phyloP scores from a whole-genome alignment of 2,888 invertebrate species.

The Epinotia demarniana region DNA sequence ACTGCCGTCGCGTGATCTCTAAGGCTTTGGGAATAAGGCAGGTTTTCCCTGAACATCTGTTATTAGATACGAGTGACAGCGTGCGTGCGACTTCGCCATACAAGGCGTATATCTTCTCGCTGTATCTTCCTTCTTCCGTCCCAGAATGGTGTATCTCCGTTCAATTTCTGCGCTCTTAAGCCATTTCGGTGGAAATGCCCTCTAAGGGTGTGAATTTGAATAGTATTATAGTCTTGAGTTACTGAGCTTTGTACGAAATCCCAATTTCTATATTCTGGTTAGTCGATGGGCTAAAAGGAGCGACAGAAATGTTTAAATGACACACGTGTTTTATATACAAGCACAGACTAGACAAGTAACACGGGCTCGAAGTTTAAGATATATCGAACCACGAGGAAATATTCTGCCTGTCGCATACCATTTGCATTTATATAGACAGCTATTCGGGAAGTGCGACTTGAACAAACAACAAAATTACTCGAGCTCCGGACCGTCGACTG shows the following conservation, averaged over 20 bases:
- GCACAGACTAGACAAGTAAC: no score
- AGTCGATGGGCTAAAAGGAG: neutral
- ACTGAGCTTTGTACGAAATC: slow-evolving; percentile 27
- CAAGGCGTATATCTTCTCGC: slow-evolving; percentile 27
- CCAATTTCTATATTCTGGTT: slow-evolving; percentile 22
- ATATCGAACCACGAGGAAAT: no score
- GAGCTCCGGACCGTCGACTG: no score
- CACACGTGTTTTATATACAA: no score
- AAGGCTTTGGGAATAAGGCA: slow-evolving; percentile 4
- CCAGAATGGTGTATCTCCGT: neutral
- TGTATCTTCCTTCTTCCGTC: slow-evolving; percentile 31
- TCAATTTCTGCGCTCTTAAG: neutral
- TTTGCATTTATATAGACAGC: no score
- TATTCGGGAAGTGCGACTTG: no score
- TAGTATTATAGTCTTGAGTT: slow-evolving; percentile 35
- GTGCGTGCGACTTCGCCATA: slow-evolving; percentile 35
- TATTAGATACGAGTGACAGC: slow-evolving; percentile 41
- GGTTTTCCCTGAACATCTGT: neutral
- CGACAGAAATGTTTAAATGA: neutral
- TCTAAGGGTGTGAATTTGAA: slow-evolving; percentile 41
- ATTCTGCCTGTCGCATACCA: no score
- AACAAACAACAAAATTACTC: no score
- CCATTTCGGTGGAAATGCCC: neutral
- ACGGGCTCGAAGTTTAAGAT: no score
- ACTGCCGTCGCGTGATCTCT: neutral